Conservation (phyloP, 2,888 invertebrate species). For the Clanis bilineata region DNA sequence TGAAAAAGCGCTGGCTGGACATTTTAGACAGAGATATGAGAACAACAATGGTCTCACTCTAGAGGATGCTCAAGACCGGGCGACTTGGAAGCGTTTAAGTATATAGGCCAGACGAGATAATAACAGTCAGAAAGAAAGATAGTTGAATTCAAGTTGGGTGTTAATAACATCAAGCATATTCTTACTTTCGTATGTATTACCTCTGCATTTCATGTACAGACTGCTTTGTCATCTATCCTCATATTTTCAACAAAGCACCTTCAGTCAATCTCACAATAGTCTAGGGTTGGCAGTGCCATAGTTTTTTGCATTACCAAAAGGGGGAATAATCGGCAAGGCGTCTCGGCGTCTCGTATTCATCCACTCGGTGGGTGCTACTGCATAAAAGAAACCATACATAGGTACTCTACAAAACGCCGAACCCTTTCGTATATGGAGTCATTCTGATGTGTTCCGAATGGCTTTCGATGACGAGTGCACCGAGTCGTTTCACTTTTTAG, state of each 20-base stretch:
- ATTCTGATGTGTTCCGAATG: constrained; percentile 70
- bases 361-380: constrained; percentile 66
- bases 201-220: too few relatives aligned
- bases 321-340: constrained; percentile 64
- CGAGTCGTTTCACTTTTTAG: constrained; percentile 72
- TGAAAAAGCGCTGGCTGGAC: too few relatives aligned
- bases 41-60: too few relatives aligned
- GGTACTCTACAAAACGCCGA: constrained; percentile 33
- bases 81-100: too few relatives aligned
- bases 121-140: too few relatives aligned
- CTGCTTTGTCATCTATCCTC: constrained; percentile 48
- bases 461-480: constrained; percentile 78
- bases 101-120: too few relatives aligned
- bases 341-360: constrained; percentile 72
- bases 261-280: constrained; percentile 72
- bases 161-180: too few relatives aligned
- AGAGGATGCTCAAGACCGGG: too few relatives aligned
- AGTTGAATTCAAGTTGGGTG: too few relatives aligned
- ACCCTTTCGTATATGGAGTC: constrained; percentile 61
- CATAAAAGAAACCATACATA: constrained; percentile 66
- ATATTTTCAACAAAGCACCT: constrained; percentile 64
- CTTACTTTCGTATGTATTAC: too few relatives aligned
- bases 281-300: constrained; percentile 61
- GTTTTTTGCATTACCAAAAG: constrained; percentile 70
- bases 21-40: too few relatives aligned